These are phyloP conservation scores for Phaonia tiefii DNA, from an alignment of 2,888 invertebrate species.

Conservation along the genomic window DNA sequence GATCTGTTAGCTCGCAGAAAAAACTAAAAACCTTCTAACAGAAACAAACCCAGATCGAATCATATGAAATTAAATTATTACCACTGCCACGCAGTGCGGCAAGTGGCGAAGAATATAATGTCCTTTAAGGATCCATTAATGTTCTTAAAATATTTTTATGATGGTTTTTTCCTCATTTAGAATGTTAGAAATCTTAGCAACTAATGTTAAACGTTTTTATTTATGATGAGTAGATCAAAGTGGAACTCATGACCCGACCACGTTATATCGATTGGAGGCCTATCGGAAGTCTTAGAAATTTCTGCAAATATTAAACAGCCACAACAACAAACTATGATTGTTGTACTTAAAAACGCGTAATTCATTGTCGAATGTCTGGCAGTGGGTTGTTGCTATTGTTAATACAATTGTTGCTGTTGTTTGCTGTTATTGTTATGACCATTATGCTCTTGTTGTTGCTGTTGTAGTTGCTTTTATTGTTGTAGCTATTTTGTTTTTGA, in stretches of 20 bases:
- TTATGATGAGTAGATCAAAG: too few relatives aligned
- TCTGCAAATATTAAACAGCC: not conserved
- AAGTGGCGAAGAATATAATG: too few relatives aligned
- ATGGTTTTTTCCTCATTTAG: too few relatives aligned
- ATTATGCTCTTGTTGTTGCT: conserved; percentile 41
- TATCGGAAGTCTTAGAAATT: conserved; percentile 14
- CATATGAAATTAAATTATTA: too few relatives aligned
- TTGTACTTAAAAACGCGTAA: not conserved
- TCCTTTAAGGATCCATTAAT: too few relatives aligned
- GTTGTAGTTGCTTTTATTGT: conserved; percentile 42
- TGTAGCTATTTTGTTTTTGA: conserved; percentile 52
- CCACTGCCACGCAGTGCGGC: too few relatives aligned
- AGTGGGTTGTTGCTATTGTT: conserved; percentile 30
- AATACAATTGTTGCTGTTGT: conserved; percentile 7
- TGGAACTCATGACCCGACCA: not conserved
- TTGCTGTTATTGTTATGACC: conserved; percentile 37
- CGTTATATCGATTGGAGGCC: not conserved
- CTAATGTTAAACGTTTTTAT: too few relatives aligned
- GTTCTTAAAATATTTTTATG: too few relatives aligned
- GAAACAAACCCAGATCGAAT: too few relatives aligned
- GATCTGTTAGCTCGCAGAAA: too few relatives aligned
- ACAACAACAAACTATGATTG: not conserved
- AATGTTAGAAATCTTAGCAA: too few relatives aligned
- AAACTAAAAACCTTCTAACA: too few relatives aligned
- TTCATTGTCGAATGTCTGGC: conserved; percentile 35